These are phyloP conservation scores for Chionomys nivalis DNA, from an alignment of 2,113 vertebrate genomes.

Conservation along the genomic window DNA sequence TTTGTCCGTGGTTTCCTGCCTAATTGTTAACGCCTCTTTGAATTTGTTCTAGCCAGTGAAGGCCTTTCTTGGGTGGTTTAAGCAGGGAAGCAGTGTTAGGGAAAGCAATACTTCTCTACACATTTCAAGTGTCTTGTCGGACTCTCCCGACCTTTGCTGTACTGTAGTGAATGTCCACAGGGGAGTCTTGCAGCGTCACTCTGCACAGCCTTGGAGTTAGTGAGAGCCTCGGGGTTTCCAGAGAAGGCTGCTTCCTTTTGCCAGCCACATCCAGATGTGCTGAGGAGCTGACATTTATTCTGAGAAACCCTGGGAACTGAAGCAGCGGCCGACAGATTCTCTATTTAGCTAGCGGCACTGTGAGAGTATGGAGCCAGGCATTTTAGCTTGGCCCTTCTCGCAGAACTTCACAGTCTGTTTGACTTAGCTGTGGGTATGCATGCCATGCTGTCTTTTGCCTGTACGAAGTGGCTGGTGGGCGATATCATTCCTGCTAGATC, in stretches of 20 bases:
- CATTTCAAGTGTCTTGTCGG: fast-evolving
- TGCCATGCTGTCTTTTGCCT: background rate
- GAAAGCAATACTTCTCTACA: fast-evolving
- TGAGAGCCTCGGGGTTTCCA: background rate
- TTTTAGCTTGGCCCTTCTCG: background rate
- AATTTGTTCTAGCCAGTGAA: background rate
- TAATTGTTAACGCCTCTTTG: background rate
- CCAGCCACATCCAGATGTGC: background rate
- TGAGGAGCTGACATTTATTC: background rate
- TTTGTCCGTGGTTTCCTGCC: background rate
- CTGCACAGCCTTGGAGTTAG: background rate
- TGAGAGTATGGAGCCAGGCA: background rate
- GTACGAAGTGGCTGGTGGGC: background rate
- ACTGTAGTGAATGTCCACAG: background rate
- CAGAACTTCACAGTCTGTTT: background rate
- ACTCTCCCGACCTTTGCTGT: no score
- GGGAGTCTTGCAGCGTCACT: background rate
- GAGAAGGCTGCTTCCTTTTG: background rate
- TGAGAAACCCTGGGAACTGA: background rate
- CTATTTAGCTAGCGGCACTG: background rate
- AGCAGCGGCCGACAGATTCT: background rate
- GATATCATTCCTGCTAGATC: background rate
- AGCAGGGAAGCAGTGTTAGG: background rate
- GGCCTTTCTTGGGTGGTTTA: background rate
- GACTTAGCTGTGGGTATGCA: background rate